These are phyloP conservation scores for Hypolimnas misippus DNA, from an alignment of 2,888 invertebrate species.

Conservation along the genomic window DNA sequence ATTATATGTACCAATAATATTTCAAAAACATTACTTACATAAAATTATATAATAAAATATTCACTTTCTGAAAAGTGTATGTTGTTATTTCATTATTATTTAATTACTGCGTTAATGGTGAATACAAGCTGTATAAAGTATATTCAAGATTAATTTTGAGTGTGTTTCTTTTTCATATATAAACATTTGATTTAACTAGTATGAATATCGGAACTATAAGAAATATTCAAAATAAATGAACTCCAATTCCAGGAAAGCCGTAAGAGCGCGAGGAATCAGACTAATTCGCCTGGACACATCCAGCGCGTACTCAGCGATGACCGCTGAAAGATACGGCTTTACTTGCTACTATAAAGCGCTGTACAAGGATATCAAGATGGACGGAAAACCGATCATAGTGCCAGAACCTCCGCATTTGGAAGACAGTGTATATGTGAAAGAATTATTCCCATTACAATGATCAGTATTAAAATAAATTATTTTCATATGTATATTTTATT, in stretches of 20 bases:
- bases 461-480: not conserved
- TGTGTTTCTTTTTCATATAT: no score
- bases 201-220: not conserved
- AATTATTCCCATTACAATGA: constrained; percentile 49
- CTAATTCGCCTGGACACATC: constrained; percentile 89
- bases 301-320: constrained; percentile 89
- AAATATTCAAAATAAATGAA: not conserved
- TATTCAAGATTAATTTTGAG: no score
- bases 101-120: no score
- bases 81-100: no score
- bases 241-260: constrained; percentile 82
- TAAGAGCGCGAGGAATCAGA: constrained; percentile 77
- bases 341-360: constrained; percentile 86
- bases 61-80: no score
- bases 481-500: no score
- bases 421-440: constrained; percentile 84
- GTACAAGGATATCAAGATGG: constrained; percentile 86
- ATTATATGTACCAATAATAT: no score
- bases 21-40: no score
- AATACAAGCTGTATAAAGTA: no score
- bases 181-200: not conserved
- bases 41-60: no score
- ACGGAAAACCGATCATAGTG: constrained; percentile 85
- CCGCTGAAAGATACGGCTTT: constrained; percentile 88
- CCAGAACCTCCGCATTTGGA: constrained; percentile 87